Evolutionary conservation across 2,113 vertebrate species (phyloP).

Genomic region (Indicator indicator): DNA sequence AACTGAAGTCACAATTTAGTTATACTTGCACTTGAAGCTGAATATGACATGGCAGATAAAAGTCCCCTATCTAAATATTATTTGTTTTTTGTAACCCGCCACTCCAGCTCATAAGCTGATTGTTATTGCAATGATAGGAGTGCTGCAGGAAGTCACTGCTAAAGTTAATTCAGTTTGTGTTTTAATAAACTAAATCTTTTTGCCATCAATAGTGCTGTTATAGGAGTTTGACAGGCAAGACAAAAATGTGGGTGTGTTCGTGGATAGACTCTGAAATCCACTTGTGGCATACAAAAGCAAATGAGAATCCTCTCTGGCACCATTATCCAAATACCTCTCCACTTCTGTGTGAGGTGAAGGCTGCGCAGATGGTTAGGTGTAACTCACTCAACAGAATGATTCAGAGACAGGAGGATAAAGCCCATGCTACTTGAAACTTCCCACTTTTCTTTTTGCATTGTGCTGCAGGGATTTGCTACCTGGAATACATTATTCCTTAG

Average conservation of each 20-base stretch:
- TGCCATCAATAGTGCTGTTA: slow-evolving; percentile 19
- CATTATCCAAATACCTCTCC: slow-evolving; percentile 10
- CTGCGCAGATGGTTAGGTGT: neutral
- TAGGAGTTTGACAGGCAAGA: slow-evolving; percentile 10
- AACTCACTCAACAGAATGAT: neutral
- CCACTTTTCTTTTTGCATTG: neutral
- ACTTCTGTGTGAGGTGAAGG: neutral
- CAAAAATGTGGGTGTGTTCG: slow-evolving; percentile 21
- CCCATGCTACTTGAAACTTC: neutral
- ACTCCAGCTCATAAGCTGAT: neutral
- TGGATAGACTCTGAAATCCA: slow-evolving; percentile 26
- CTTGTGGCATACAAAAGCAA: slow-evolving; percentile 29
- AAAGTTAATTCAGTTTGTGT: slow-evolving; percentile 43
- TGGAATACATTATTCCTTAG: neutral
- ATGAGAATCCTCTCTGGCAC: slow-evolving; percentile 10
- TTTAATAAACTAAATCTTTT: slow-evolving; percentile 28
- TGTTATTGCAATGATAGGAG: neutral
- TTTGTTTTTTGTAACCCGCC: neutral
- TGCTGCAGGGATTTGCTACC: neutral
- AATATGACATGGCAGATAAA: neutral
- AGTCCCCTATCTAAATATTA: neutral
- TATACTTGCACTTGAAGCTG: neutral
- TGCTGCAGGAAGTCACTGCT: neutral
- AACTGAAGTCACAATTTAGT: neutral
- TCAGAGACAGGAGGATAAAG: neutral